Evolutionary conservation across 2,888 invertebrate genomes (phyloP).

Genomic region (Mimumesa dahlbomi): DNA sequence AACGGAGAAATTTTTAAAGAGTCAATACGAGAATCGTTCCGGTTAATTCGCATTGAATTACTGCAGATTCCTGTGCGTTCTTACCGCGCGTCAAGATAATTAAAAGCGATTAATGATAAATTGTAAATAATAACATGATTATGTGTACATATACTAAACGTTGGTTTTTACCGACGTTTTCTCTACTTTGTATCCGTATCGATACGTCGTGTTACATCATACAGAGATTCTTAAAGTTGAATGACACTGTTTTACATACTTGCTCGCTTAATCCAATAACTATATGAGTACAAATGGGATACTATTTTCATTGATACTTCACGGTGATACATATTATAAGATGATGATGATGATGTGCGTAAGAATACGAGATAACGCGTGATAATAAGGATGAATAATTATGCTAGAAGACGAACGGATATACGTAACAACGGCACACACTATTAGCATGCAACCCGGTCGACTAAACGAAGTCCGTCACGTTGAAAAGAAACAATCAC

Average conservation of each 20-base stretch:
- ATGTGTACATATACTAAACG: too few species aligned
- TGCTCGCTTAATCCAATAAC: not conserved
- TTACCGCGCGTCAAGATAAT: conserved; percentile 18
- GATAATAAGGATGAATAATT: too few species aligned
- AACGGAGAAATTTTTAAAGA: conserved; percentile 36
- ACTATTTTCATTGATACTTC: not conserved
- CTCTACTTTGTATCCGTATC: too few species aligned
- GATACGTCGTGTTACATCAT: not conserved
- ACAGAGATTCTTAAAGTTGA: not conserved
- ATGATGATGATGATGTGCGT: too few species aligned
- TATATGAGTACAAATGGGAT: not conserved
- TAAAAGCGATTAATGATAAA: too few species aligned
- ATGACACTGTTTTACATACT: not conserved
- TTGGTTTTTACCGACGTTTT: too few species aligned
- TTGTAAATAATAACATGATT: too few species aligned
- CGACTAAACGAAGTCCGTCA: too few species aligned
- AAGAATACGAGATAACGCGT: too few species aligned
- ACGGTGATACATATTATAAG: too few species aligned
- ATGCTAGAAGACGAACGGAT: too few species aligned
- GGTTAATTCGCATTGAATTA: conserved; percentile 42
- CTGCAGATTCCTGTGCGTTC: conserved; percentile 13
- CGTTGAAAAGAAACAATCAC: too few species aligned
- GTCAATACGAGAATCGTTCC: conserved; percentile 45
- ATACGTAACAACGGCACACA: not conserved
- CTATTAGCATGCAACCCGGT: not conserved